A percentile compares a stretch with the other conserved stretches of the same genome.
phyloP scores from a whole-genome alignment of 2,797 vertebrate genomes.

The Carduelis carduelis region DNA sequence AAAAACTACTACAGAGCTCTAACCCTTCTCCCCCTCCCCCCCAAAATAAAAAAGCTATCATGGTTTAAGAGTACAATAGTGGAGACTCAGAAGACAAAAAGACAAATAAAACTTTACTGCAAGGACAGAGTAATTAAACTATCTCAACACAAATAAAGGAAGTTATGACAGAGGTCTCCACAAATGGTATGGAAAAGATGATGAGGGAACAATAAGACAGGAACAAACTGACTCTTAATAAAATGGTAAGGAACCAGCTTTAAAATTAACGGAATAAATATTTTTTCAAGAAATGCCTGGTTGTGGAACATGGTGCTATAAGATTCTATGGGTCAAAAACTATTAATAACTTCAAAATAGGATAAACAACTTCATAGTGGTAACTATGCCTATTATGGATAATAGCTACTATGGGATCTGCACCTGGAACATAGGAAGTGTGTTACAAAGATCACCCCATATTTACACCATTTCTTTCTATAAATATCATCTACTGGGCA shows the following conservation, averaged over 20 bases:
- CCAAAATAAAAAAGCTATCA: background rate
- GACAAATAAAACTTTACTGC: background rate
- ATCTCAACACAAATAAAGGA: conserved; percentile 35
- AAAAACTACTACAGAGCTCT: background rate
- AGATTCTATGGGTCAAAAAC: background rate
- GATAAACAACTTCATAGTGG: background rate
- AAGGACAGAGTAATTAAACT: background rate
- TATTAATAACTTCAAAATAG: background rate
- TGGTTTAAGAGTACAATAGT: background rate
- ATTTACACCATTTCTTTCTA: background rate
- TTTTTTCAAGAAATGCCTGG: background rate
- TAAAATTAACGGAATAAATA: background rate
- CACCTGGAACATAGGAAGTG: background rate
- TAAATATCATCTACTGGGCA: background rate
- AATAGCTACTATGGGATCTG: background rate
- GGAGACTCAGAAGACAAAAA: background rate
- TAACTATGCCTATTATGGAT: background rate
- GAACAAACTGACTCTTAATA: background rate
- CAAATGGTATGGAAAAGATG: background rate
- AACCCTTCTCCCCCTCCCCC: background rate
- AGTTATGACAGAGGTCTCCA: background rate
- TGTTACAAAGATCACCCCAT: background rate
- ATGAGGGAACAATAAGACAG: conserved; percentile 14
- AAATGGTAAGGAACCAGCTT: background rate
- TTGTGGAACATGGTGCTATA: background rate